Evolutionary conservation across 2,113 vertebrate species (phyloP).

Genomic region (Phalacrocorax aristotelis): DNA sequence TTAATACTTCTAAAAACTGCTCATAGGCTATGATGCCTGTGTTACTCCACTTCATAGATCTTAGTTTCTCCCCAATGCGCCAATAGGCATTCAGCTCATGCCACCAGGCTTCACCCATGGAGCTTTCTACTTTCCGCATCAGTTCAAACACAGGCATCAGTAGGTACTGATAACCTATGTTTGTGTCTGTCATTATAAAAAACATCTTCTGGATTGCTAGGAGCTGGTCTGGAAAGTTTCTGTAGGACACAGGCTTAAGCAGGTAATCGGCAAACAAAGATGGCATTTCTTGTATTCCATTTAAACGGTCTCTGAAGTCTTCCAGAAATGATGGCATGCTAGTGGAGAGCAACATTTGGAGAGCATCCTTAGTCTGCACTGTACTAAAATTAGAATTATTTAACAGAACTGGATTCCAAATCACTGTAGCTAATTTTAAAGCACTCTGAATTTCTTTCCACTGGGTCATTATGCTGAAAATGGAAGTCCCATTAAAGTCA

Average conservation of each 20-base stretch:
- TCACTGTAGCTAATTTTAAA: slow-evolving; percentile 53
- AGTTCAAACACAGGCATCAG: slow-evolving; percentile 43
- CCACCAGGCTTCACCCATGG: slow-evolving; percentile 27
- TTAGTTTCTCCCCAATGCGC: slow-evolving; percentile 12
- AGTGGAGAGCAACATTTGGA: slow-evolving; percentile 25
- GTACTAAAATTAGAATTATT: slow-evolving; percentile 22
- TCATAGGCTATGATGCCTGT: background rate
- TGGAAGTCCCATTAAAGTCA: slow-evolving; percentile 35
- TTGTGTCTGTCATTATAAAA: background rate
- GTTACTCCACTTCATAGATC: slow-evolving; percentile 5
- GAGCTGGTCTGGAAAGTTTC: slow-evolving; percentile 26
- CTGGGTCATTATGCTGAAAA: slow-evolving; percentile 7
- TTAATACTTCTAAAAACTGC: slow-evolving; percentile 39
- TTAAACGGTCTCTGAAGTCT: background rate
- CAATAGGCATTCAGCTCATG: background rate
- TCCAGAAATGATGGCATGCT: background rate
- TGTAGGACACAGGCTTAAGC: background rate
- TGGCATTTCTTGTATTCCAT: background rate
- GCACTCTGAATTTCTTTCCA: slow-evolving; percentile 48
- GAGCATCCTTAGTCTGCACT: background rate
- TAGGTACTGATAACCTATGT: background rate
- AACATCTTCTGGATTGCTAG: slow-evolving; percentile 1
- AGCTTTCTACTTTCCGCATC: slow-evolving; percentile 21
- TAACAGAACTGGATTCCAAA: slow-evolving; percentile 44
- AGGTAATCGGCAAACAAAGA: slow-evolving; percentile 6